Conservation (phyloP, 2,797 vertebrate genomes). For the Pseudotriccus pelzelni region DNA sequence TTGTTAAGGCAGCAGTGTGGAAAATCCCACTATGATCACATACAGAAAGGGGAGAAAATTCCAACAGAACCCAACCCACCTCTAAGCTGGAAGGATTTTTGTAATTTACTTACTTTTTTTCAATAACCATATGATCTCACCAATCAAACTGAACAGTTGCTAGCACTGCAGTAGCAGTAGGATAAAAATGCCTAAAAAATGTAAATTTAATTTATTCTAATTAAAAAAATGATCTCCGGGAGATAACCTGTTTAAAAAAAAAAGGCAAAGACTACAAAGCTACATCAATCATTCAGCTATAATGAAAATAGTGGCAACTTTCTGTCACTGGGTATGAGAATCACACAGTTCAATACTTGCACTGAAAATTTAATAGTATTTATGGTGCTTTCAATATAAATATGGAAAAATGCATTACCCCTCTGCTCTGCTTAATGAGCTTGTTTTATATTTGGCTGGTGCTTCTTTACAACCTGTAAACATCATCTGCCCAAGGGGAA, state of each 20-base stretch:
- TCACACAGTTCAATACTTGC: background rate
- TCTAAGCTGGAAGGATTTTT: background rate
- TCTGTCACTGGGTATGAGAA: background rate
- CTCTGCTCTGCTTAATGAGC: background rate
- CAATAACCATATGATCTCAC: background rate
- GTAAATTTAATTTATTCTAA: background rate
- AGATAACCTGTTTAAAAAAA: background rate
- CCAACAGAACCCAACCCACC: rapidly evolving
- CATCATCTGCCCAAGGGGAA: background rate
- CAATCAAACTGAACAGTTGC: background rate
- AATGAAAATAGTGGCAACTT: background rate
- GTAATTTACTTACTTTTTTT: background rate
- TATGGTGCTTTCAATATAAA: background rate
- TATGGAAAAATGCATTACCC: background rate
- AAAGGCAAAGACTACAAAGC: background rate
- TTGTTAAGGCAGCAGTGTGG: background rate
- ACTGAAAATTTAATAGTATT: background rate
- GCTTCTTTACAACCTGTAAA: background rate
- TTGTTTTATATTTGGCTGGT: background rate
- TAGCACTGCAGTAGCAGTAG: background rate
- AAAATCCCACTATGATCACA: background rate
- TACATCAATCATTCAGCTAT: background rate
- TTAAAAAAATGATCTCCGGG: background rate
- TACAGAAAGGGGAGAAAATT: rapidly evolving
- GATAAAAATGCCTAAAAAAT: background rate